These are phyloP conservation scores for Notamacropus eugenii DNA, from an alignment of 2,797 vertebrate genomes.

Conservation along the genomic window DNA sequence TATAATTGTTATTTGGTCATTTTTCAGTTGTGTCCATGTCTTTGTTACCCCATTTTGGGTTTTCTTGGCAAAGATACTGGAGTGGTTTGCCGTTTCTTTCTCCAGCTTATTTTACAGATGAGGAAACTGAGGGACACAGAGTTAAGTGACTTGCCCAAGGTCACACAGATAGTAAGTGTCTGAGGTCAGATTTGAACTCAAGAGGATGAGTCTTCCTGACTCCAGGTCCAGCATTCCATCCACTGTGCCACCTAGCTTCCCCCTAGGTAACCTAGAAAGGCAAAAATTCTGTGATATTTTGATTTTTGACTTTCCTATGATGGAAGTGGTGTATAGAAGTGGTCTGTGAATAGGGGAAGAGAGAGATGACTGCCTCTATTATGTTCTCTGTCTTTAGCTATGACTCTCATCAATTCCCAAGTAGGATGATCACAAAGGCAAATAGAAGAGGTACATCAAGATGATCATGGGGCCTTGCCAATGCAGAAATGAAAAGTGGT, in stretches of 20 bases:
- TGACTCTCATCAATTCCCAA: not conserved
- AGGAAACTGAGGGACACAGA: not conserved
- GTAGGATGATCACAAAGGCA: not conserved
- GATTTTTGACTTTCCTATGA: not conserved
- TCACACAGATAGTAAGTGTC: not conserved
- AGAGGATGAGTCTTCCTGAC: not conserved
- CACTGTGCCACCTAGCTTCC: not conserved
- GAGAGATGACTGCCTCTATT: not conserved
- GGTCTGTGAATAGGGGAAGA: not conserved
- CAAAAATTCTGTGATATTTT: not conserved
- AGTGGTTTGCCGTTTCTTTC: not conserved
- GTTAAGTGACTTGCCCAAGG: not conserved
- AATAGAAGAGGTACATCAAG: not conserved
- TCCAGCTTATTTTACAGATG: not conserved
- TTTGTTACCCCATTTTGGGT: not conserved
- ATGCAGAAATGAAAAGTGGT: not conserved
- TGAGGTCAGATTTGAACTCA: not conserved
- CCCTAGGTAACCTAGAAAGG: not conserved
- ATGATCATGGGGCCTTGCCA: not conserved
- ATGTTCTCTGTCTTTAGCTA: not conserved
- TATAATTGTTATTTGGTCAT: not conserved
- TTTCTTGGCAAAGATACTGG: not conserved
- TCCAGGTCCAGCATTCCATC: not conserved
- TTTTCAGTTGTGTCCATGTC: not conserved
- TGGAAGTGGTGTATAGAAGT: not conserved